phyloP scores from a whole-genome alignment of 2,797 vertebrate genomes.

The Choloepus didactylus region DNA sequence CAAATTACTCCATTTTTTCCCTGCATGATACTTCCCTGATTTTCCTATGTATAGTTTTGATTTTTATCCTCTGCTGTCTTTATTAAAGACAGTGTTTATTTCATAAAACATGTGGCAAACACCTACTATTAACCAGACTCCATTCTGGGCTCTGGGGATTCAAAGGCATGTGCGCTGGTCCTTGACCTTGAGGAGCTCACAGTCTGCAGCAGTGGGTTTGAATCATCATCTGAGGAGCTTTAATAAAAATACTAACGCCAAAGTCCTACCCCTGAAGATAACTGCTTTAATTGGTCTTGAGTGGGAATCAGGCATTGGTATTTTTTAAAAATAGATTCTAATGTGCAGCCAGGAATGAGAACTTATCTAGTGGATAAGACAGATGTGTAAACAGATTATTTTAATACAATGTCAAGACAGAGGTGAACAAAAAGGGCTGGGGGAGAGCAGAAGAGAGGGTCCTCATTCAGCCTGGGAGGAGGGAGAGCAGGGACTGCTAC shows the following conservation, averaged over 20 bases:
- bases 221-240: slow-evolving; percentile 9
- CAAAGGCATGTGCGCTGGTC: background rate
- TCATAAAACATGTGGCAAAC: background rate
- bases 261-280: slow-evolving; percentile 34
- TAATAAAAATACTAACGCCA: background rate
- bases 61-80: background rate
- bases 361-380: slow-evolving; percentile 14
- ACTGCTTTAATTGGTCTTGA: slow-evolving; percentile 57
- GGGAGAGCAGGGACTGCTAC: background rate
- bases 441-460: background rate
- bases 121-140: background rate
- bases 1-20: background rate
- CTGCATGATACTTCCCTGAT: background rate
- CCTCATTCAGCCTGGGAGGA: background rate
- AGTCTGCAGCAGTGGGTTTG: background rate
- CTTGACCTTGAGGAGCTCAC: slow-evolving; percentile 38
- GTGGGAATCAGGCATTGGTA: slow-evolving; percentile 33
- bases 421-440: background rate
- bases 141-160: background rate
- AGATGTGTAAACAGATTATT: slow-evolving; percentile 15
- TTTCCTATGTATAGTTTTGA: slow-evolving; percentile 46
- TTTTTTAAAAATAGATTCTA: slow-evolving; percentile 29
- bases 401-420: background rate
- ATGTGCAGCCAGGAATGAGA: background rate
- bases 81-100: background rate